These are phyloP conservation scores for Paraplagusia blochii DNA, from an alignment of 2,113 vertebrate species.

Conservation along the genomic window DNA sequence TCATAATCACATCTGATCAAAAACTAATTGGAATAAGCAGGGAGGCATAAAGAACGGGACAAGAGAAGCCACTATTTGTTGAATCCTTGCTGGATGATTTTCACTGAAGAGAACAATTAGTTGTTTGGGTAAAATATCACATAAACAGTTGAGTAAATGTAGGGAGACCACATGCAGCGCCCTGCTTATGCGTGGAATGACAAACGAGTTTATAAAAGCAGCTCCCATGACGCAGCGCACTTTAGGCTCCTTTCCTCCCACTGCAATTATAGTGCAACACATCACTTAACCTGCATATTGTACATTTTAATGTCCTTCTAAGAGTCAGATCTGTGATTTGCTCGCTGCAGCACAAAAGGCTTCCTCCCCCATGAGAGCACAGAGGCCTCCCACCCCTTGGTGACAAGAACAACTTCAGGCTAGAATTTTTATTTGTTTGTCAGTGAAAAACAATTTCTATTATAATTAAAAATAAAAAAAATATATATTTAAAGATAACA, in stretches of 20 bases:
- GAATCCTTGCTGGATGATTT: constrained; percentile 19
- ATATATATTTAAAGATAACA: no score
- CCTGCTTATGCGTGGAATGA: constrained; percentile 5
- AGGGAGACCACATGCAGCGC: not conserved
- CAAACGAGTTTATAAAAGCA: constrained; percentile 15
- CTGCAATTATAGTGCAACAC: constrained; percentile 57
- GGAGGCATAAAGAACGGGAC: constrained; percentile 54
- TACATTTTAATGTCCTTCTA: constrained; percentile 67
- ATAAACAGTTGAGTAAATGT: no score
- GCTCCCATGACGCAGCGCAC: constrained; percentile 46
- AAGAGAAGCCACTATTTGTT: constrained; percentile 56
- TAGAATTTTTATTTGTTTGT: no score
- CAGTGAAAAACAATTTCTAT: no score
- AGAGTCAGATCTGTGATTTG: constrained; percentile 34
- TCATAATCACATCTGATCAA: constrained; percentile 72
- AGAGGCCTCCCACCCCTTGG: constrained; percentile 24
- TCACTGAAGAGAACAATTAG: not conserved
- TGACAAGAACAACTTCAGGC: not conserved
- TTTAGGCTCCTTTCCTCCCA: constrained; percentile 44
- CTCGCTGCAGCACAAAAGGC: constrained; percentile 14
- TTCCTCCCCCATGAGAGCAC: constrained; percentile 11
- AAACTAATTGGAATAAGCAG: constrained; percentile 66
- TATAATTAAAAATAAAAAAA: no score
- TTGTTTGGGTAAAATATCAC: no score
- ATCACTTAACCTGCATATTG: constrained; percentile 60